Base-by-base conservation (phyloP, 37 sponge, comb jelly and placozoan species). In the Aplysina aerophoba region DNA sequence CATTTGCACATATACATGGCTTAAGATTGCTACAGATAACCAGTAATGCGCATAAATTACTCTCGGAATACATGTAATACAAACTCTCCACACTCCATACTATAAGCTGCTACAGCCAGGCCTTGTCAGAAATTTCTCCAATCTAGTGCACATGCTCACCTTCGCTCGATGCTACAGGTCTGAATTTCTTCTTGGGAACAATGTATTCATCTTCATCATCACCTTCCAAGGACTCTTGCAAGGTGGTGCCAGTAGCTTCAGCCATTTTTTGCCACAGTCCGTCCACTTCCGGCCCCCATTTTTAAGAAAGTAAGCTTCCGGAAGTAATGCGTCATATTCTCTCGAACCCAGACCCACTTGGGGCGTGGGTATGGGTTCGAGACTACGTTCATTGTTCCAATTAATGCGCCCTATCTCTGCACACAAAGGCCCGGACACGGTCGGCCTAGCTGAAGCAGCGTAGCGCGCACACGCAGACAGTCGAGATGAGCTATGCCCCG, bases 201-300 rank as follows among this genome's bases (percentile, higher is more conserved):
- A 87, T 65, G 60, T 75, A 87, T 81, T 87, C 92, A 30, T 91
- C 92, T 20, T 87, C 91, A 40, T 75, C 78, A n/a, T 75, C 74
- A 8, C 5, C n/a, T 62, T 62, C 64, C 64, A 28, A 27, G 12
- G 28, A 62, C 6, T 3, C 50, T 8, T 44, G 50, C 50, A 44
- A 8, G n/a, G n/a, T n/a, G n/a, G n/a, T n/a, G n/a, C n/a, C n/a
- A 44, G 50, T 44, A 11, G 50, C 50, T 8, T 44, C 50, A 8
- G 50, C 50, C 50, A 44, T 44, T 44, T 44, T 69, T n/a, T 31
- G 71, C 33, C 19, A 17, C 27, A 12, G 13, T 35, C 33, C 31
- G 1, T 1, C 1, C 28, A 17, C 33, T 30, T 28, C 33, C 34
- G 33, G 71, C 30, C 27, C 34, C 71, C 71, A 69, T 69, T 27